Evolutionary conservation across 2,797 vertebrate genomes (phyloP).

Genomic region (Hapalemur alaotrensis): DNA sequence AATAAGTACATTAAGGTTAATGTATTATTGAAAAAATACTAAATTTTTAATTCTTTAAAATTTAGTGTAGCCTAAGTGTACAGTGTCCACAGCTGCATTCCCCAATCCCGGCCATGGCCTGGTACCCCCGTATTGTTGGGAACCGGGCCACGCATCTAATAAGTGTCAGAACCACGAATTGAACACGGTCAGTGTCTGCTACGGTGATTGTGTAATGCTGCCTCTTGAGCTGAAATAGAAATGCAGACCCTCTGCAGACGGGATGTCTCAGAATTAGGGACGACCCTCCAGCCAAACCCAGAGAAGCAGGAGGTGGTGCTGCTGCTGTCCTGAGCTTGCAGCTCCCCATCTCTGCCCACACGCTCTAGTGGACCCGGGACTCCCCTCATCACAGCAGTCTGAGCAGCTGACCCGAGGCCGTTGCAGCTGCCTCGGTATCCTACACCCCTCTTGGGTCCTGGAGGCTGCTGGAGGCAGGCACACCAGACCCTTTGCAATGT

Average conservation of each 20-base stretch:
- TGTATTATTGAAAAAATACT: background rate
- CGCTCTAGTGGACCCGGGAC: background rate
- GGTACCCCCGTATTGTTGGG: too few relatives aligned
- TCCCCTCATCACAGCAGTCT: background rate
- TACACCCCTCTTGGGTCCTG: background rate
- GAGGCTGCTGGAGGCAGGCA: background rate
- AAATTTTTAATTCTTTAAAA: background rate
- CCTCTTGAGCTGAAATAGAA: background rate
- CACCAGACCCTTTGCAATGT: background rate
- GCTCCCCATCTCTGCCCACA: background rate
- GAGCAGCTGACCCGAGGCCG: background rate
- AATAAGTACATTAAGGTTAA: background rate
- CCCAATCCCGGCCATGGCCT: too few relatives aligned
- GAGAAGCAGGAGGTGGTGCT: background rate
- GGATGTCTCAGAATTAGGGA: background rate
- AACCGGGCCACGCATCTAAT: too few relatives aligned
- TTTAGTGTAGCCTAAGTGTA: background rate
- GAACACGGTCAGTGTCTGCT: accelerated
- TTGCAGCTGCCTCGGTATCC: background rate
- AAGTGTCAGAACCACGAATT: accelerated
- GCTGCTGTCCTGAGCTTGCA: background rate
- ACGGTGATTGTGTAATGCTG: accelerated
- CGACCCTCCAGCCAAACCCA: background rate
- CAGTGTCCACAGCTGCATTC: background rate
- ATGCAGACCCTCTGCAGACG: background rate